Evolutionary conservation across 2,113 vertebrate genomes (phyloP).

Genomic region (Pagrus major): DNA sequence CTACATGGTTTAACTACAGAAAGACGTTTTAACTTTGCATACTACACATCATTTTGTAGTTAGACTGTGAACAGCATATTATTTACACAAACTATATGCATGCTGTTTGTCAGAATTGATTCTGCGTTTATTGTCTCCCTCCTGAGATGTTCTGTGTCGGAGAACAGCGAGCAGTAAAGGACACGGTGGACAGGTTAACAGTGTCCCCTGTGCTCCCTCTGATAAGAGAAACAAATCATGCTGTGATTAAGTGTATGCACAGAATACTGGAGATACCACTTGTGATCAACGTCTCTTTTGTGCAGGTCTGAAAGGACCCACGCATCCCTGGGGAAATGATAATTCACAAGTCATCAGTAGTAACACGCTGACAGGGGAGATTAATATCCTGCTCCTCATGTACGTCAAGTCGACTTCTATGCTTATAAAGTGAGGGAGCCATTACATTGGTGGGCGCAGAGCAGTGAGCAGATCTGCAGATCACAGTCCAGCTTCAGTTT

Average conservation of each 20-base stretch:
- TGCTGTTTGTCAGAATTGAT: not conserved
- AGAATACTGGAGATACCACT: slow-evolving; percentile 1
- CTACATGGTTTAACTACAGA: not conserved
- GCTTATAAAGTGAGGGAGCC: not conserved
- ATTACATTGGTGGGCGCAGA: not conserved
- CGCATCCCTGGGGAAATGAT: slow-evolving; percentile 3
- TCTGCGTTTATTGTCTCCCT: not conserved
- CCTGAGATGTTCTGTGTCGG: not conserved
- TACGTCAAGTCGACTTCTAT: not conserved
- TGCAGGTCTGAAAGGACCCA: slow-evolving; percentile 10
- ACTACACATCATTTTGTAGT: not conserved
- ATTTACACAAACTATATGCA: not conserved
- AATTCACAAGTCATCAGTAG: not conserved
- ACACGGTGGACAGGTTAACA: slow-evolving; percentile 13
- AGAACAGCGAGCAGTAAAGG: slow-evolving; percentile 5
- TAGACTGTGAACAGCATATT: not conserved
- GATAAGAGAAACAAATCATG: slow-evolving; percentile 12
- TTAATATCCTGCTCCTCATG: slow-evolving; percentile 9
- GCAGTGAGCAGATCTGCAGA: not conserved
- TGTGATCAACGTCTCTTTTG: slow-evolving; percentile 15
- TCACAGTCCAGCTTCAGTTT: not conserved
- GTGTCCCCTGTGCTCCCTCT: not conserved
- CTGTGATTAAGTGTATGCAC: slow-evolving; percentile 9
- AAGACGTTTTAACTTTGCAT: not conserved
- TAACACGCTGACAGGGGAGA: slow-evolving; percentile 10